Percentiles rank a stretch among this genome's conserved stretches.
These are phyloP conservation scores for Lasiurus borealis DNA, from an alignment of 2,113 vertebrate genomes.

Conservation along the genomic window DNA sequence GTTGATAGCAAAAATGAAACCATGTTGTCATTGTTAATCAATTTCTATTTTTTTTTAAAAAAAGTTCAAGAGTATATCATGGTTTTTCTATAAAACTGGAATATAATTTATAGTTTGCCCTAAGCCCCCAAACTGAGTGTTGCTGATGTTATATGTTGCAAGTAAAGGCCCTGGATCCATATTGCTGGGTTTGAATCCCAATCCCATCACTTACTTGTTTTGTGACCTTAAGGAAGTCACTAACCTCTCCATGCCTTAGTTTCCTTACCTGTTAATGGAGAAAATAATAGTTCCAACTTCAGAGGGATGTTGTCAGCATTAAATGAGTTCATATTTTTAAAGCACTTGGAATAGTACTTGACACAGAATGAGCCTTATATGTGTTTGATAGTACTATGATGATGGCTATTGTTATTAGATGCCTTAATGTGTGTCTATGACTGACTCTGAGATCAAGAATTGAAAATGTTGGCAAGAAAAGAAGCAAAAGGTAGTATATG, in stretches of 20 bases:
- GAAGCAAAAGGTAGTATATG: background rate
- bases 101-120: background rate
- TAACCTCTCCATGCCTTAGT: background rate
- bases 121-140: background rate
- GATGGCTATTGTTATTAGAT: background rate
- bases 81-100: background rate
- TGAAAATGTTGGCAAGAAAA: conserved; percentile 16
- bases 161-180: background rate
- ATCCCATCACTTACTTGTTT: background rate
- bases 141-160: background rate
- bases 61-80: background rate
- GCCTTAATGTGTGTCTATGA: background rate
- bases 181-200: background rate
- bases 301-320: background rate
- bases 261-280: background rate
- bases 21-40: background rate
- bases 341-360: background rate
- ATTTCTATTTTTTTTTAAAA: background rate
- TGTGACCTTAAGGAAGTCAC: conserved; percentile 6
- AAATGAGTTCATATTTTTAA: conserved; percentile 16
- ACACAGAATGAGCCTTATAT: background rate
- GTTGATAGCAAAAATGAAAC: conserved; percentile 22
- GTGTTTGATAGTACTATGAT: background rate
- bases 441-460: conserved; percentile 19
- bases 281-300: background rate